Percentiles rank a stretch among this genome's conserved stretches.
These are phyloP conservation scores for Uropetala carovei DNA, from an alignment of 2,888 invertebrate genomes.

Conservation along the genomic window DNA sequence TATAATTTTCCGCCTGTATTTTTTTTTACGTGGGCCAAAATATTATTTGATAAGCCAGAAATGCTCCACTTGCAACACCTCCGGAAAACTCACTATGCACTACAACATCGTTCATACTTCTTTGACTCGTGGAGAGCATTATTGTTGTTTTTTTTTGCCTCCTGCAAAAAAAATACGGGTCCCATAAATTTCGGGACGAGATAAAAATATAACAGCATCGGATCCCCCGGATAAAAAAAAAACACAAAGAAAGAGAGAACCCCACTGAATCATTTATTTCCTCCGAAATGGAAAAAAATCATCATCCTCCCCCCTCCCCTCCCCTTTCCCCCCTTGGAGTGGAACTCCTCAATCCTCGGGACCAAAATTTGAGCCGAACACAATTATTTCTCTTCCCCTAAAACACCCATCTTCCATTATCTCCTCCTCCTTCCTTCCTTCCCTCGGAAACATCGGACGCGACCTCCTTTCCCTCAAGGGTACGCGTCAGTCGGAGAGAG, in stretches of 20 bases:
- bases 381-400: slow-evolving; percentile 48
- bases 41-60: too few relatives aligned
- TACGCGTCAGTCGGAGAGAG: slow-evolving; percentile 24
- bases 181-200: not conserved
- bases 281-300: slow-evolving; percentile 18
- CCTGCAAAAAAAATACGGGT: too few relatives aligned
- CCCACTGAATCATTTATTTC: not conserved
- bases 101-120: too few relatives aligned
- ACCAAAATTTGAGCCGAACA: slow-evolving; percentile 51
- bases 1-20: too few relatives aligned
- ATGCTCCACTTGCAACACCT: too few relatives aligned
- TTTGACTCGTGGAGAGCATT: too few relatives aligned
- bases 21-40: too few relatives aligned
- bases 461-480: slow-evolving; percentile 19
- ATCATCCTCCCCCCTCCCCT: too few relatives aligned
- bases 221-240: too few relatives aligned
- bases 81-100: too few relatives aligned
- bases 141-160: too few relatives aligned
- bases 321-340: too few relatives aligned
- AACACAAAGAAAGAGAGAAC: not conserved
- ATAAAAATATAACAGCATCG: not conserved
- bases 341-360: slow-evolving; percentile 50
- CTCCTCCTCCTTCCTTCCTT: slow-evolving; percentile 4
- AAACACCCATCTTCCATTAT: slow-evolving; percentile 64
- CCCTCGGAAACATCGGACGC: not conserved